Conservation (phyloP, 2,797 vertebrate species). For the Tapera naevia region DNA sequence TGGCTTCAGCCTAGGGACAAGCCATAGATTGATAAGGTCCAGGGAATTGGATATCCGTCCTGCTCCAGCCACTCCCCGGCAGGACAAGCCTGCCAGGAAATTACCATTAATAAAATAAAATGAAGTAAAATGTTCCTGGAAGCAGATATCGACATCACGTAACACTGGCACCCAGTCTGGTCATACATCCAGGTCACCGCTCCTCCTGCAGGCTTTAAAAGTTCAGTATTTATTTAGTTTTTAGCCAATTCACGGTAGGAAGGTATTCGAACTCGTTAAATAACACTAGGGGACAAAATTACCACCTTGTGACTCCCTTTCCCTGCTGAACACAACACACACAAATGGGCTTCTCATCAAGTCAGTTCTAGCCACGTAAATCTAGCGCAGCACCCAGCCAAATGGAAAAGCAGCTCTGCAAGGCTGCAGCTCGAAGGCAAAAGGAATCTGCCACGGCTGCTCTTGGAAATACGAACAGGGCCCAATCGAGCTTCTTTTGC, state of each 20-base stretch:
- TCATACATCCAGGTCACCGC: neutral
- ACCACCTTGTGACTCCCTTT: neutral
- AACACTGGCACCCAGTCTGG: fast-evolving
- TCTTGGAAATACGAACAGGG: fast-evolving
- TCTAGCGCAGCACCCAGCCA: neutral
- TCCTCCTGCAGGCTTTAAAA: neutral
- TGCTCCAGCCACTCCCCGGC: neutral
- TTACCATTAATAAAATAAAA: neutral
- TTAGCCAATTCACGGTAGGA: neutral
- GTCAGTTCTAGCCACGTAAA: neutral
- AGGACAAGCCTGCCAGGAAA: neutral
- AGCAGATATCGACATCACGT: neutral
- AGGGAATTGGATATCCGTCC: neutral
- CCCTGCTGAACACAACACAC: neutral
- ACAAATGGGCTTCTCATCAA: fast-evolving
- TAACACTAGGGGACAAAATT: too few species aligned
- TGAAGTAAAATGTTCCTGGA: neutral
- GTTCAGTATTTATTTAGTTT: fast-evolving
- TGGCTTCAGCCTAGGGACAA: neutral
- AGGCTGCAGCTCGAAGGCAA: neutral
- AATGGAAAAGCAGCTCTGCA: too few species aligned
- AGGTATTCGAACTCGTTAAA: neutral
- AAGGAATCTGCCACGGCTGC: fast-evolving
- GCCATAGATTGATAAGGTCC: neutral
- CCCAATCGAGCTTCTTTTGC: fast-evolving